Percentiles rank a stretch among this genome's conserved stretches.
Conservation (phyloP, 2,797 vertebrate species). For the Orientallactaga sibirica region DNA sequence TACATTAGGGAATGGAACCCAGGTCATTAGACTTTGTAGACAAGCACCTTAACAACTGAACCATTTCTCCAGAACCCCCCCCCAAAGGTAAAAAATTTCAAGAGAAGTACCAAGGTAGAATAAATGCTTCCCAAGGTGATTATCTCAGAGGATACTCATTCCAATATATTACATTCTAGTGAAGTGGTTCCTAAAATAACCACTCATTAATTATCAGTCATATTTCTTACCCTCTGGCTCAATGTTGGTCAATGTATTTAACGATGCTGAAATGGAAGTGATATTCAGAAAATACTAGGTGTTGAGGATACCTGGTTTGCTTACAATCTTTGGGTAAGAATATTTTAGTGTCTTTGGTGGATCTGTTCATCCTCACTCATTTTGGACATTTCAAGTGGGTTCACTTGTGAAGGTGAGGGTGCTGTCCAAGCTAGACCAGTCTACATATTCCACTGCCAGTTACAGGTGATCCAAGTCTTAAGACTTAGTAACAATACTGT, state of each 20-base stretch:
- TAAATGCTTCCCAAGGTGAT: neutral
- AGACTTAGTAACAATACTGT: neutral
- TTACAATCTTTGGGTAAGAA: neutral
- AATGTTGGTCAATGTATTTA: neutral
- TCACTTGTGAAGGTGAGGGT: neutral
- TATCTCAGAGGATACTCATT: neutral
- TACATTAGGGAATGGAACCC: too few species aligned
- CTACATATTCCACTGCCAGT: neutral
- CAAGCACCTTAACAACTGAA: too few species aligned
- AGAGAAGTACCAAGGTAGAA: neutral
- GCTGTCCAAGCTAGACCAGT: neutral
- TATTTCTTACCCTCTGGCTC: neutral
- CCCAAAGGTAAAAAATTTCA: neutral
- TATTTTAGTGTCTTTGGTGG: neutral
- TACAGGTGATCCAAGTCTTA: neutral
- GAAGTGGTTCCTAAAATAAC: slow-evolving; percentile 27
- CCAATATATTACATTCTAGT: slow-evolving; percentile 17
- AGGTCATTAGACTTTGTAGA: too few species aligned
- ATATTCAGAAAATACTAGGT: neutral
- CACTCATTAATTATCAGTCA: neutral
- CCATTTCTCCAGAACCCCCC: too few species aligned
- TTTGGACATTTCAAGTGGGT: neutral
- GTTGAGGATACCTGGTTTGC: neutral
- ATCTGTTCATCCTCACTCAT: neutral
- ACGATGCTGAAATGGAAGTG: slow-evolving; percentile 20